Percentiles rank a stretch among this genome's conserved stretches.
phyloP scores from a whole-genome alignment of 2,797 vertebrate species.

The Microcaecilia unicolor region DNA sequence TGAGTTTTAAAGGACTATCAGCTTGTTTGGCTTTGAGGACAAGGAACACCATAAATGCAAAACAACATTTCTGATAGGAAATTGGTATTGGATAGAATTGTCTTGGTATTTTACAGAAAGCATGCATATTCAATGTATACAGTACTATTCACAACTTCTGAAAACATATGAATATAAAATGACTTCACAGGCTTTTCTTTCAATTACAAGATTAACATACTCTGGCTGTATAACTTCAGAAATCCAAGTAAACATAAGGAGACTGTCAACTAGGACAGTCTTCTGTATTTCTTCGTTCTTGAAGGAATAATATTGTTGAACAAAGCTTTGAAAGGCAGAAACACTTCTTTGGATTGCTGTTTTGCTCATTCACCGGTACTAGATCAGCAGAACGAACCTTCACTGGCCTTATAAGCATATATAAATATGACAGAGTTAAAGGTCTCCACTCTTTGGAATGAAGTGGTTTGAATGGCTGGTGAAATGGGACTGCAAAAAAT shows the following conservation, averaged over 20 bases:
- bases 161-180: neutral
- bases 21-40: conserved; percentile 42
- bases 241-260: neutral
- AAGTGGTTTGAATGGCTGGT: conserved; percentile 84
- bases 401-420: conserved; percentile 63
- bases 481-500: conserved; percentile 89
- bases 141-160: neutral
- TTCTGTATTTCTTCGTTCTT: neutral
- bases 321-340: conserved; percentile 17
- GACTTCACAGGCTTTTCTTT: neutral
- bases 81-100: conserved; percentile 20
- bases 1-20: conserved; percentile 55
- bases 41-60: conserved; percentile 44
- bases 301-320: neutral
- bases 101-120: neutral
- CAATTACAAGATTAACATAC: neutral
- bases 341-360: conserved; percentile 1
- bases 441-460: conserved; percentile 77
- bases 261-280: fast-evolving
- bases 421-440: conserved; percentile 84
- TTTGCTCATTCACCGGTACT: conserved; percentile 5
- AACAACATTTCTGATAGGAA: conserved; percentile 43
- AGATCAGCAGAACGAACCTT: conserved; percentile 25
- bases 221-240: neutral
- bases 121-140: neutral